Base-by-base conservation (phyloP, 2,113 vertebrate species). In the Sminthopsis crassicaudata region DNA sequence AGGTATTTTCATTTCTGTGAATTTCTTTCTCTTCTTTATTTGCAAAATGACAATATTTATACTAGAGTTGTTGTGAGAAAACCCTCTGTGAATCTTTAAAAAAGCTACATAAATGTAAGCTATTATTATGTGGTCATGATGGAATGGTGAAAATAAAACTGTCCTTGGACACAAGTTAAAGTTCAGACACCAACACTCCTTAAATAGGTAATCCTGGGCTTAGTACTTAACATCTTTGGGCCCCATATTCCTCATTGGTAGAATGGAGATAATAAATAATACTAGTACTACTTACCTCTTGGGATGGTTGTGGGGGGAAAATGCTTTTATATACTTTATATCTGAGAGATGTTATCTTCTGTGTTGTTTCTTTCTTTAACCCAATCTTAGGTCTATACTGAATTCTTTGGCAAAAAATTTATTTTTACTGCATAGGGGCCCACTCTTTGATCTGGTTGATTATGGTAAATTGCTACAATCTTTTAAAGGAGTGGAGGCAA, bases 401-500 rank as follows among this genome's bases (percentile, higher is more conserved):
- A 76, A 90, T 88, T 91, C 22, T 94, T 60, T 94, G 8, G 27
- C 76, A 51, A 16, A 52, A 91, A 60, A 19, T 53, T 91, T 95
- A 91, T 54, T 54, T 42, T 67, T 27, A 84, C 8, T 8, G 36
- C 12, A 60, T 0, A 55, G 46, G n/a, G 19, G 5, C 14, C n/a
- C 88, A 30, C 57, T 10, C 36, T 84, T n/a, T 93, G 48, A 55
- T 42, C 54, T 25, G 12, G 48, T n/a, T 50, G 27, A 46, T 89
- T 30, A 76, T 89, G 90, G 9, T 42, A 25, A 42, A 95, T 25
- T 67, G 55, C 46, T 93, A 91, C 8, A 54, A 90, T 48, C 23
- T n/a, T 94, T 95, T 94, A 93, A 36, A 92, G 91, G 55, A 90
- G 5, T 95, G 54, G 23, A 90, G 89, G 93, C 48, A 94, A 95